Evolutionary conservation across 2,797 vertebrate genomes (phyloP).

Genomic region (Chanos chanos): DNA sequence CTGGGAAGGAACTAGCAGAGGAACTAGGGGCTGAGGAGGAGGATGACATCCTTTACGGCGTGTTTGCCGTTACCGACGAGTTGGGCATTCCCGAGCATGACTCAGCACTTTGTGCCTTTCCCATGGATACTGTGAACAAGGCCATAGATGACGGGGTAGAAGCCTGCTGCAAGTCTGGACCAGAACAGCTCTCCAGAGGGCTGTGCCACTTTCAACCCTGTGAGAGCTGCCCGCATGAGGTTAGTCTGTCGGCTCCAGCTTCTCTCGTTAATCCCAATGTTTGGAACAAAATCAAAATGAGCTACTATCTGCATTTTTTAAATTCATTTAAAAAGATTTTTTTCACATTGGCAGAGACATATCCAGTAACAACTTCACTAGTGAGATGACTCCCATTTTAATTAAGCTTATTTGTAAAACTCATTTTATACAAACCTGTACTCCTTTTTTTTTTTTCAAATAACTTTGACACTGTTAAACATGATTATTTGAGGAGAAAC

Average conservation of each 20-base stretch:
- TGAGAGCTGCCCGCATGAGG: constrained; percentile 81
- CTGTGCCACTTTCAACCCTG: constrained; percentile 83
- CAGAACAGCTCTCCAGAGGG: constrained; percentile 73
- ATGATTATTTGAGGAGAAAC: no score
- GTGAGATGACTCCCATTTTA: no score
- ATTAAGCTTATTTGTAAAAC: no score
- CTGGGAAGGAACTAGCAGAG: constrained; percentile 65
- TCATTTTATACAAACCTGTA: no score
- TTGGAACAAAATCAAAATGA: no score
- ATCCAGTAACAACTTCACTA: no score
- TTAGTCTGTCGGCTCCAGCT: constrained; percentile 9
- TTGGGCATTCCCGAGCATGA: constrained; percentile 37
- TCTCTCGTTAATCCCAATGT: no score
- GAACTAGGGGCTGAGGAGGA: constrained; percentile 66
- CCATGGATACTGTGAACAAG: constrained; percentile 73
- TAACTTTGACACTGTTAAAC: no score
- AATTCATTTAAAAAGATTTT: no score
- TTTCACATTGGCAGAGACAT: no score
- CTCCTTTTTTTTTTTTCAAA: no score
- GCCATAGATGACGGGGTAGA: constrained; percentile 80
- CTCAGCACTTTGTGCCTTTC: constrained; percentile 86
- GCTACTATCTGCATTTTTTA: no score
- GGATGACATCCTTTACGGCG: constrained; percentile 81
- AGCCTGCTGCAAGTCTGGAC: constrained; percentile 73
- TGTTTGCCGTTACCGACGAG: constrained; percentile 71